Evolutionary conservation across 2,797 vertebrate genomes (phyloP), one percentile per base, ranked within the genome.

Genomic region (Sphenodon punctatus): DNA sequence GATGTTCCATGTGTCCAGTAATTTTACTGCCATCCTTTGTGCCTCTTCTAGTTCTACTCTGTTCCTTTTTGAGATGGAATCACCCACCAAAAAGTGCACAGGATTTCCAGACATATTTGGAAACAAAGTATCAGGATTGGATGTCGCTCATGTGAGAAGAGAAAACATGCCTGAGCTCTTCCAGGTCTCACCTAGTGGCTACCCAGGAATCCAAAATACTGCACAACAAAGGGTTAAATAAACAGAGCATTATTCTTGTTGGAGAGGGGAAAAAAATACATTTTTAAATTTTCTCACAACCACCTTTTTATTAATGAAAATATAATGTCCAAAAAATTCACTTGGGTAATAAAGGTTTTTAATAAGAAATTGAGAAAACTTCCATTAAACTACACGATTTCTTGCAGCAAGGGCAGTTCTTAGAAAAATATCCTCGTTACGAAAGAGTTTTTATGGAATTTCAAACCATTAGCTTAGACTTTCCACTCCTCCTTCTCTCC

Each of bases 271-370:
- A 86, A 81, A 89, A 72, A 89, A 85, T 41, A n/a, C 45, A 61
- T 49, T 66, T 41, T 13, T 80, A 80, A 87, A 78, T 13, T 82
- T 66, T 11, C 32, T 23, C 76, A 67, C 0, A 1, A 56, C 14
- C 79, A 30, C 16, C 27, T 61, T 86, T 87, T 89, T 82, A 81
- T 51, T 83, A 76, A 81, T 36, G 75, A 92, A 93, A 93, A 93
- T 89, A 89, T 32, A 89, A 45, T 43, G 72, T 70, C 80, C 88
- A 3, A 72, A 88, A 93, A 88, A 51, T 43, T 49, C 39, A 75
- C 80, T 78, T 73, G 53, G 88, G 42, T 91, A 86, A 82, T 73
- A 92, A 92, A 91, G 9, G 63, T 13, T 75, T 80, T 71, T 55
- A 63, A 78, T 51, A 70, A 87, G 70, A 82, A 87, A 81, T 84